A percentile compares a stretch with the other conserved stretches of the same genome.
Conservation (phyloP, 2,888 invertebrate species). For the Xylota sylvarum region DNA sequence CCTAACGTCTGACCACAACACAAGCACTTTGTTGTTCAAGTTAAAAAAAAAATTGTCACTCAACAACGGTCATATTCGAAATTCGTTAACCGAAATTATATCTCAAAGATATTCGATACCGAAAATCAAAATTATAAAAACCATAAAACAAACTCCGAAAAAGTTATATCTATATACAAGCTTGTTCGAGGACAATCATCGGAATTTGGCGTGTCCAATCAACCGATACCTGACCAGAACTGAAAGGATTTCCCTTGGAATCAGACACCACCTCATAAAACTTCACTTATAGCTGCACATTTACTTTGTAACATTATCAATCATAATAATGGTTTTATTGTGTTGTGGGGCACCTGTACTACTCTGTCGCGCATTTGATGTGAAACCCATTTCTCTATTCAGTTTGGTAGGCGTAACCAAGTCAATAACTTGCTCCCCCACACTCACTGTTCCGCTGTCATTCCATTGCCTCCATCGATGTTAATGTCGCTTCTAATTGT, state of each 20-base stretch:
- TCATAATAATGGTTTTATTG: slow-evolving; percentile 28
- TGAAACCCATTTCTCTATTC: slow-evolving; percentile 19
- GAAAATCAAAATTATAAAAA: background rate
- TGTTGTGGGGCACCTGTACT: slow-evolving; percentile 22
- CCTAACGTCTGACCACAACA: background rate
- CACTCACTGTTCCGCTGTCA: background rate
- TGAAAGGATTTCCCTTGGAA: slow-evolving; percentile 32
- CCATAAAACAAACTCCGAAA: background rate
- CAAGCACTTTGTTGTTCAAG: background rate
- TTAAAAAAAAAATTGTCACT: background rate
- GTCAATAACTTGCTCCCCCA: slow-evolving; percentile 14
- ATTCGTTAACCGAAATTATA: background rate
- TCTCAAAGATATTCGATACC: background rate
- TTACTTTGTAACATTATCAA: slow-evolving; percentile 14
- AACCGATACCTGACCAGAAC: slow-evolving; percentile 30
- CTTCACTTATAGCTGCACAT: slow-evolving; percentile 4
- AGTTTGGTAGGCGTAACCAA: slow-evolving; percentile 51
- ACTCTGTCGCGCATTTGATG: slow-evolving; percentile 20
- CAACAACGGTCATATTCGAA: slow-evolving; percentile 1
- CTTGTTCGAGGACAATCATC: slow-evolving; percentile 3
- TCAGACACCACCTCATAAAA: background rate
- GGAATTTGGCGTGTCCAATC: slow-evolving; percentile 30
- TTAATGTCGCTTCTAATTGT: slow-evolving; percentile 9
- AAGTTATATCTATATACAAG: background rate
- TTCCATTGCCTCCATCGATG: background rate